Conservation (phyloP, 2,888 invertebrate genomes). For the Archaeoteleia sp. region DNA sequence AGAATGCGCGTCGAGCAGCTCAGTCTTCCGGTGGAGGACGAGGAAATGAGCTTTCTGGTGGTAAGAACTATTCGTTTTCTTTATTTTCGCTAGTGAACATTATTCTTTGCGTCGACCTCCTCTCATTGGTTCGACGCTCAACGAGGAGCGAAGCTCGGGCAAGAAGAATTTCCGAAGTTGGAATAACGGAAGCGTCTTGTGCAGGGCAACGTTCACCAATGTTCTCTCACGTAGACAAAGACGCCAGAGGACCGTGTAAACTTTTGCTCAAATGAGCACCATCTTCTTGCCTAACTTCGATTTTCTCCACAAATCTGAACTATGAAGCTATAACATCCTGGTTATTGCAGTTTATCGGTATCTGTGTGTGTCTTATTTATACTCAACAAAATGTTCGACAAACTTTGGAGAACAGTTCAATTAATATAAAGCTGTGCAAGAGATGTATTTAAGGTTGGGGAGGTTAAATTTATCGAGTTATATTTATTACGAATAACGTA, state of each 20-base stretch:
- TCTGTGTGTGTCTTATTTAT: too few species aligned
- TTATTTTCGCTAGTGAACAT: constrained; percentile 26
- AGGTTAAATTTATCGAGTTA: too few species aligned
- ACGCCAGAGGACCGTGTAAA: constrained; percentile 43
- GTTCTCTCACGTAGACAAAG: background rate
- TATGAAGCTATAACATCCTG: constrained; percentile 58
- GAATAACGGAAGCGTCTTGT: constrained; percentile 1
- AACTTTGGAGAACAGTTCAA: too few species aligned
- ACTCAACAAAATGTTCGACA: too few species aligned
- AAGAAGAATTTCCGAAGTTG: constrained; percentile 23
- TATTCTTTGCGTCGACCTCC: constrained; percentile 40
- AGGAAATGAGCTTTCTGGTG: constrained; percentile 10
- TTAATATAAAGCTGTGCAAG: too few species aligned
- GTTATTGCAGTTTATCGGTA: constrained; percentile 1
- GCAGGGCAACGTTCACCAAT: too few species aligned
- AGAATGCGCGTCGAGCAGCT: background rate
- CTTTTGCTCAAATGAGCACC: constrained; percentile 50
- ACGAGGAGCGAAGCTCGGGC: constrained; percentile 4
- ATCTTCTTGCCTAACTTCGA: constrained; percentile 47
- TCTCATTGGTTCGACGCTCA: constrained; percentile 29
- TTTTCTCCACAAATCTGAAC: constrained; percentile 60
- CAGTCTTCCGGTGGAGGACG: background rate
- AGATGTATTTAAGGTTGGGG: too few species aligned
- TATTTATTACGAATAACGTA: too few species aligned
- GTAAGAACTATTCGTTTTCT: constrained; percentile 9